These are phyloP conservation scores for Caerostris darwini DNA, from an alignment of 1,140 invertebrate species.

Conservation along the genomic window DNA sequence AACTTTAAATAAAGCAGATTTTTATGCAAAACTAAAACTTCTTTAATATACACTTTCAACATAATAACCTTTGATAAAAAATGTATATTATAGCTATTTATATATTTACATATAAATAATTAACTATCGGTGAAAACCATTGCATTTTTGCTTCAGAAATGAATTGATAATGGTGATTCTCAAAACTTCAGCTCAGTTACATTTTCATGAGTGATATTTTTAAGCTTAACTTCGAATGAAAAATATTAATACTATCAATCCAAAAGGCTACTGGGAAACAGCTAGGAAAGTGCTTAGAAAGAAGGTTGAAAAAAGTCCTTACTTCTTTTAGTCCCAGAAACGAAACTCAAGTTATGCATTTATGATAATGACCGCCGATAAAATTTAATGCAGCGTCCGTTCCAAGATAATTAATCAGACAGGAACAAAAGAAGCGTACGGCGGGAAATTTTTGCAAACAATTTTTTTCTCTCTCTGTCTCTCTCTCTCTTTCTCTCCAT, in stretches of 20 bases:
- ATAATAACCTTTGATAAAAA: too few species aligned
- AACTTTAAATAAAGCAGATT: not conserved
- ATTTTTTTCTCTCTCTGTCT: too few species aligned
- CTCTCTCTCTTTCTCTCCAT: not conserved
- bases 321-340: not conserved
- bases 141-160: not conserved
- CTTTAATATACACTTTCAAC: not conserved
- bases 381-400: not conserved
- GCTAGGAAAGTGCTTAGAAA: not conserved
- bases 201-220: not conserved
- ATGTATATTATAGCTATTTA: not conserved
- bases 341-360: not conserved
- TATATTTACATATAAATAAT: not conserved
- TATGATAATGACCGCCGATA: constrained; percentile 18
- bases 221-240: not conserved
- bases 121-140: not conserved
- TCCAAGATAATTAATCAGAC: not conserved
- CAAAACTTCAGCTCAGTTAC: not conserved
- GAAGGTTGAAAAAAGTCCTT: not conserved
- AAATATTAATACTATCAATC: not conserved
- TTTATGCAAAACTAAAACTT: not conserved
- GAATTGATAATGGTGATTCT: not conserved
- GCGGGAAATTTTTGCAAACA: too few species aligned
- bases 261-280: not conserved
- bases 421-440: not conserved